Evolutionary conservation across 2,797 vertebrate species (phyloP).

Genomic region (Pantherophis vulpinus): DNA sequence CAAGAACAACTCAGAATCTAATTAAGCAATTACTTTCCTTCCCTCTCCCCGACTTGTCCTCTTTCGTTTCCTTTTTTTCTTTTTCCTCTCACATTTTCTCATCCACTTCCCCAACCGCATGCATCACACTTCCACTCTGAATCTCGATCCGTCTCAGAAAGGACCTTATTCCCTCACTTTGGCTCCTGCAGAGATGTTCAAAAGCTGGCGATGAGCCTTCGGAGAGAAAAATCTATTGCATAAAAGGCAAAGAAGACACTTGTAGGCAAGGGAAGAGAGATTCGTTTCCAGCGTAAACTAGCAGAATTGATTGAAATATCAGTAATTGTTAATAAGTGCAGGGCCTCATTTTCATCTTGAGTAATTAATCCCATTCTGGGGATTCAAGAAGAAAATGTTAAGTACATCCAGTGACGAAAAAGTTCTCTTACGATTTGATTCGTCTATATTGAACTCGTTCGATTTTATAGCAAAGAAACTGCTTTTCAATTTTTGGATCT

Average conservation of each 20-base stretch:
- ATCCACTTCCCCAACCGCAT: conserved; percentile 22
- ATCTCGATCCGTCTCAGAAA: conserved; percentile 51
- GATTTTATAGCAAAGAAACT: not conserved
- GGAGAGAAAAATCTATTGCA: conserved; percentile 41
- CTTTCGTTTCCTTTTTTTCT: conserved; percentile 46
- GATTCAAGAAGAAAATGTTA: not conserved
- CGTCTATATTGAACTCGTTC: not conserved
- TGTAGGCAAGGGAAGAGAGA: conserved; percentile 25
- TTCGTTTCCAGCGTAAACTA: not conserved
- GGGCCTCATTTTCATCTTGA: not conserved
- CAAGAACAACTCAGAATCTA: conserved; percentile 44
- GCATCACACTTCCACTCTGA: conserved; percentile 23
- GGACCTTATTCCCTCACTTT: conserved; percentile 44
- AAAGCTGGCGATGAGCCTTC: conserved; percentile 42
- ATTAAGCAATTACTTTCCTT: conserved; percentile 50
- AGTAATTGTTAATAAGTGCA: conserved; percentile 17
- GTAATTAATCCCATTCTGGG: conserved; percentile 12
- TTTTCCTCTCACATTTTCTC: conserved; percentile 45
- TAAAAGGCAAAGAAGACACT: conserved; percentile 23
- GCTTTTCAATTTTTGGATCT: not conserved
- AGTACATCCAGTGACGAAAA: not conserved
- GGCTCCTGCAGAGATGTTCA: conserved; percentile 46
- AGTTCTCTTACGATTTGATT: not conserved
- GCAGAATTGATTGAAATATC: not conserved
- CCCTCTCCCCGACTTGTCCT: conserved; percentile 40